Base-by-base conservation (phyloP, 2,888 invertebrate genomes). In the Eucera pruinosa region DNA sequence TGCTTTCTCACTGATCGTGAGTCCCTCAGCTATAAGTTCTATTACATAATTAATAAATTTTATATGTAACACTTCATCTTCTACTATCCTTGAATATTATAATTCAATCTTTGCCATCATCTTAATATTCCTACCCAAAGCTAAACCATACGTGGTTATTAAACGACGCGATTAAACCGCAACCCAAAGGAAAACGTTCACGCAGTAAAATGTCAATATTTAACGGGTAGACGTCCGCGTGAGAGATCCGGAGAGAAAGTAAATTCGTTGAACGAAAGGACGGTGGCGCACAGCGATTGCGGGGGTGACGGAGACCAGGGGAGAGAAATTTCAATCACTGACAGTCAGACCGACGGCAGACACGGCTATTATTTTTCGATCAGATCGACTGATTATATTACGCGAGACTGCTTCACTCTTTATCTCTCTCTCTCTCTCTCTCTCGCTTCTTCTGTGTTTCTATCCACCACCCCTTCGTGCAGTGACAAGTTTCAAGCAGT, bases 351-450 rank as follows among this genome's bases (percentile, higher is more conserved):
- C 81, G 79, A 79, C 73, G 81, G 81, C 80, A 84, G 87, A 86
- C 83, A 85, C 86, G 82, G 86, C 89, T 87, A 91, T 91, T 91
- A 91, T 91, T 91, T 91, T 91, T 89, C 91, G 89, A 92, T 92
- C 92, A 90, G 89, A 89, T 90, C 90, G 89, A 87, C 90, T 89
- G 90, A 92, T 92, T 91, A 90, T 88, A 91, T 92, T 92, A 91
- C 83, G 74, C 72, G 86, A 65, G 55, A 86, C 83, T 86, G 85
- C 83, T 84, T 69, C 74, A 72, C 80, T 80, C 73, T 23, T 64
- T 30, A 15, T 52, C 52, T 9, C 60, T 41, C 52, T 47, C 57
- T 23, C 36, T 25, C 23, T 4, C 23, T 57, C 33, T 23, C 13
- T 45, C n/a, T 23, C 23, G 9, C 11, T 39, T 39, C 57, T 15